Conservation (phyloP, 2,113 vertebrate species). For the Chloropsis hardwickii region DNA sequence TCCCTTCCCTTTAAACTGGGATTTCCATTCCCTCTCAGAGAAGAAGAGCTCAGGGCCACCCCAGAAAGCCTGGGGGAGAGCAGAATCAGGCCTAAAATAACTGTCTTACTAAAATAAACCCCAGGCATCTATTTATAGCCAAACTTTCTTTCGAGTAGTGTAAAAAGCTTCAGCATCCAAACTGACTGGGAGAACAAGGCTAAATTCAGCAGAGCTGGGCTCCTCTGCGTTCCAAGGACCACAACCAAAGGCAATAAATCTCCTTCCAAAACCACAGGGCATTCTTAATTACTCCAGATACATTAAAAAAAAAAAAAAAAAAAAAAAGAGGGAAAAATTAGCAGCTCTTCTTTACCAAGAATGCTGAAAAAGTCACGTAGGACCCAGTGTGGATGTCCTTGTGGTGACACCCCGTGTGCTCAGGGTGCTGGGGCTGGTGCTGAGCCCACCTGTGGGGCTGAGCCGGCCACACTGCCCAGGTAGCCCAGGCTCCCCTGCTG, state of each 20-base stretch:
- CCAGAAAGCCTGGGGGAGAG: not conserved
- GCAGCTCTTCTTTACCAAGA: not conserved
- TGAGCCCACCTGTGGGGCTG: not conserved
- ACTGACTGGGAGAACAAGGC: slow-evolving; percentile 25
- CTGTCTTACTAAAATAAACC: slow-evolving; percentile 34
- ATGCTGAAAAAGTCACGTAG: not conserved
- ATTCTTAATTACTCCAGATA: slow-evolving; percentile 35
- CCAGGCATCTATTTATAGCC: slow-evolving; percentile 12
- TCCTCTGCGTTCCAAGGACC: slow-evolving; percentile 20
- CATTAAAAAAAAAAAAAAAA: not conserved
- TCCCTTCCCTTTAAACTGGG: not conserved
- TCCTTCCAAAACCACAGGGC: slow-evolving; percentile 12
- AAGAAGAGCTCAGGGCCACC: not conserved
- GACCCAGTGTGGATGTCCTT: not conserved
- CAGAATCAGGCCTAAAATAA: slow-evolving; percentile 1
- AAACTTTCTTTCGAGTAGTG: slow-evolving; percentile 40
- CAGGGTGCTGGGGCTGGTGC: not conserved
- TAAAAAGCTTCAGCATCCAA: slow-evolving; percentile 27
- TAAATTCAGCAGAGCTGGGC: slow-evolving; percentile 47
- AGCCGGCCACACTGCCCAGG: not conserved
- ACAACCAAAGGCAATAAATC: slow-evolving; percentile 63
- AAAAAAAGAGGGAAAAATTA: not conserved
- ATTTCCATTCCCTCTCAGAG: not conserved
- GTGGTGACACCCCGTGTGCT: accelerated
- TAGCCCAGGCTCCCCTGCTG: not conserved